These are phyloP conservation scores for Zingel zingel DNA, from an alignment of 2,113 vertebrate genomes.

Conservation along the genomic window DNA sequence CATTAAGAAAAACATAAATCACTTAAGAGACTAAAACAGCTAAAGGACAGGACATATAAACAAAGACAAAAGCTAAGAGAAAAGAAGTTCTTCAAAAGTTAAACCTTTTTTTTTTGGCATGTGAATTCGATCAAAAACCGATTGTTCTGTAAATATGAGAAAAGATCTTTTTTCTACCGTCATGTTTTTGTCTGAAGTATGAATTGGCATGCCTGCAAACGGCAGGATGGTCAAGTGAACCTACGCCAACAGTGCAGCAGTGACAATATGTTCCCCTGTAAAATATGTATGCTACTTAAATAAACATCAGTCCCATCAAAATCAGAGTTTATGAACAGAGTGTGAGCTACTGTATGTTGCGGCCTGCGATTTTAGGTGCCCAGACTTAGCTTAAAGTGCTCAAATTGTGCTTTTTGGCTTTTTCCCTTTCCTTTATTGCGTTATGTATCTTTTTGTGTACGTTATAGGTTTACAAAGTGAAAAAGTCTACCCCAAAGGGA, in stretches of 20 bases:
- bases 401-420: no score
- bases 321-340: background rate
- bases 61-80: background rate
- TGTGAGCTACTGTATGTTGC: background rate
- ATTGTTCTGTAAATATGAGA: background rate
- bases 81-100: background rate
- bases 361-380: background rate
- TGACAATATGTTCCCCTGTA: slow-evolving; percentile 53
- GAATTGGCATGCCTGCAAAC: slow-evolving; percentile 56
- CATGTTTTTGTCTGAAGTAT: slow-evolving; percentile 52
- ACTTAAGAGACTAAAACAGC: background rate
- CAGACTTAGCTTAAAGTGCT: background rate
- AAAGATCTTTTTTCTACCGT: background rate
- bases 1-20: background rate
- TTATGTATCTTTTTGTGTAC: no score
- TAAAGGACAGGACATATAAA: background rate
- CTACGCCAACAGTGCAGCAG: slow-evolving; percentile 56
- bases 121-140: background rate
- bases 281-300: slow-evolving; percentile 71
- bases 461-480: no score
- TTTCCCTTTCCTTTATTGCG: no score
- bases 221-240: slow-evolving; percentile 58
- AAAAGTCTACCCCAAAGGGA: no score
- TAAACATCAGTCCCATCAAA: slow-evolving; percentile 70
- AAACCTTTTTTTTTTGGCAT: background rate